These are phyloP conservation scores for Drosophila paucipuncta DNA, from an alignment of 2,888 invertebrate genomes.

Conservation along the genomic window DNA sequence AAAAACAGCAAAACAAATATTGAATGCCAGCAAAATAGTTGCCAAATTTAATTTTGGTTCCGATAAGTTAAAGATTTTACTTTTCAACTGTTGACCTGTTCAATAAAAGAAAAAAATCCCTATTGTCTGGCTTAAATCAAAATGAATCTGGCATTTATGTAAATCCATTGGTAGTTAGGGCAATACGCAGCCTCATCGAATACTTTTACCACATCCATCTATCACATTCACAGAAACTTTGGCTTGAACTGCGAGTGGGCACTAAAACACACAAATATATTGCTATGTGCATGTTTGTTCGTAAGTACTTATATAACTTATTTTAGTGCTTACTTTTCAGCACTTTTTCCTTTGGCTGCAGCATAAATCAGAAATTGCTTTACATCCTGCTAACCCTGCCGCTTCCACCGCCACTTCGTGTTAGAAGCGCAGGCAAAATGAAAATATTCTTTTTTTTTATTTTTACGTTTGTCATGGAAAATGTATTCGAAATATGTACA, in stretches of 20 bases:
- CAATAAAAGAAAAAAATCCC: neutral
- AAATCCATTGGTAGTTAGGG: constrained; percentile 21
- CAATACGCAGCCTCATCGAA: neutral
- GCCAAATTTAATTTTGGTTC: neutral
- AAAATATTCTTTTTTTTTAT: constrained; percentile 8
- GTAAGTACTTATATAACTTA: constrained; percentile 57
- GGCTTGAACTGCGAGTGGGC: constrained; percentile 19
- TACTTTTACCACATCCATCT: constrained; percentile 14
- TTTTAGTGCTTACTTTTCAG: constrained; percentile 56
- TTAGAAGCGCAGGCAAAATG: constrained; percentile 18
- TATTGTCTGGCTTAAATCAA: neutral
- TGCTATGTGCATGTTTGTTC: neutral
- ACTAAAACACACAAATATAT: neutral
- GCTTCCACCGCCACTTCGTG: too few species aligned
- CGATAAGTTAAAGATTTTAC: too few species aligned
- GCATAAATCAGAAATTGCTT: constrained; percentile 57
- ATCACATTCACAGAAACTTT: constrained; percentile 22
- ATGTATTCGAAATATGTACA: constrained; percentile 34
- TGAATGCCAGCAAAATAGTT: neutral
- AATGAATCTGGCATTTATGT: constrained; percentile 22
- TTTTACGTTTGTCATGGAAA: constrained; percentile 37
- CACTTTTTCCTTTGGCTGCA: constrained; percentile 34
- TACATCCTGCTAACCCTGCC: constrained; percentile 1
- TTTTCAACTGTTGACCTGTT: neutral
- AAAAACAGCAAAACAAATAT: neutral